Evolutionary conservation across 2,888 invertebrate species (phyloP), one percentile per base, ranked within the genome.

Genomic region (Trissonchulus sp.): DNA sequence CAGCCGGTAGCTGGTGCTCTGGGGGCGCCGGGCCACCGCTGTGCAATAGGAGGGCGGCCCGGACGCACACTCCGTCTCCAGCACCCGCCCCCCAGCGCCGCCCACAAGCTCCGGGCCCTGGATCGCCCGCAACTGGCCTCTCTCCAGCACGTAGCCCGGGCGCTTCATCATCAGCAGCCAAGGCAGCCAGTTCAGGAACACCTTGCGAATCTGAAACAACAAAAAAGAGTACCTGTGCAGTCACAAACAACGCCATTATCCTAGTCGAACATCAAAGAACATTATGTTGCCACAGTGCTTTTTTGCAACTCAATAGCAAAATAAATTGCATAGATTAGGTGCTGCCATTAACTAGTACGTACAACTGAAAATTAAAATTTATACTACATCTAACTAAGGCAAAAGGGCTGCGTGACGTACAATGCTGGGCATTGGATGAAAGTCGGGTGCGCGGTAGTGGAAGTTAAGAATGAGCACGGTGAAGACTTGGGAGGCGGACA

Each of bases 401-500:
- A n/a, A n/a, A n/a, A n/a, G n/a, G n/a, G n/a, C n/a, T n/a, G n/a
- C n/a, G n/a, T n/a, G n/a, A n/a, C n/a, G n/a, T 48, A 76, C 76
- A 15, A 76, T 30, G 2, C n/a, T 23, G 1, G 76, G 60, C 76
- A 76, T 77, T 3, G 76, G 48, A 62, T 77, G 38, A 37, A 65
- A 35, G 34, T 76, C 77, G 33, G 76, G 35, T 33, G 2, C 77
- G 48, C 76, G 28, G 48, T 76, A 30, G 60, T 76, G 76, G 36
- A 76, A 77, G 69, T 76, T 76, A 15, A 76, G 36, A 15, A 76
- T 77, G 31, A 76, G n/a, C 1, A 77, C 73, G 18, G 76, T 76
- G 65, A 77, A 72, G 2, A 76, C 30, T 15, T 74, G 72, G 2
- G 76, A 76, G 15, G 76, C 75, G 30, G 76, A 76, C 28, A 76